A percentile compares a stretch with the other conserved stretches of the same genome.
Conservation (phyloP, 23 tunicate genomes). For the Botrylloides violaceus region DNA sequence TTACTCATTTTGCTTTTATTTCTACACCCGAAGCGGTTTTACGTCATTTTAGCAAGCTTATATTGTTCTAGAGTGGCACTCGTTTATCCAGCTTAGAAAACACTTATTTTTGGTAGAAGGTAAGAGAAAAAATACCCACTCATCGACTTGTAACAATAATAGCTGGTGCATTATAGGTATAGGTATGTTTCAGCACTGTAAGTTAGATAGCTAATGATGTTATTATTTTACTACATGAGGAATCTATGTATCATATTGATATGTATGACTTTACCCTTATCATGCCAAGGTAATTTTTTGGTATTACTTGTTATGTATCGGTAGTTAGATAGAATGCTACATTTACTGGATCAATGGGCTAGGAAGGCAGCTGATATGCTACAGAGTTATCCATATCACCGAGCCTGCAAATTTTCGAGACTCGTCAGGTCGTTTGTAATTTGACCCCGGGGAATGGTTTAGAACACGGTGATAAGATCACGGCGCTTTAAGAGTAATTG, state of each 20-base stretch:
- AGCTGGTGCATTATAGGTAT: neutral
- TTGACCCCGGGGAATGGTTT: too few relatives aligned
- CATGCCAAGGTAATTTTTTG: neutral
- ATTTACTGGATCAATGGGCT: too few relatives aligned
- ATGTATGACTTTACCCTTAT: neutral
- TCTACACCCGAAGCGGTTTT: slow-evolving; percentile 1
- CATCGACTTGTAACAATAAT: neutral
- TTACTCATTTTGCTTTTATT: neutral
- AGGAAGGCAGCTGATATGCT: too few relatives aligned
- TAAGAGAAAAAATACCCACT: neutral
- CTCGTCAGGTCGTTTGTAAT: too few relatives aligned
- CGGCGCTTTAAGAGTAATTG: neutral
- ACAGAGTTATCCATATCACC: too few relatives aligned
- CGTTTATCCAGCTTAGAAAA: too few relatives aligned
- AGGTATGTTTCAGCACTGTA: neutral
- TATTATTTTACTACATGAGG: slow-evolving; percentile 1
- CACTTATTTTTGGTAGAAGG: neutral
- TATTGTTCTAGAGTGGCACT: too few relatives aligned
- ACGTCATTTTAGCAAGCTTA: neutral
- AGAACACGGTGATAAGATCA: neutral
- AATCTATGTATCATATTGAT: neutral
- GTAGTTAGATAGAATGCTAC: too few relatives aligned
- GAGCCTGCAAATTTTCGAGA: too few relatives aligned
- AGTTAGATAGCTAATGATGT: neutral
- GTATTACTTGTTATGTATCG: too few relatives aligned